Base-by-base conservation (phyloP, 2,113 vertebrate genomes). In the Clupea harengus region DNA sequence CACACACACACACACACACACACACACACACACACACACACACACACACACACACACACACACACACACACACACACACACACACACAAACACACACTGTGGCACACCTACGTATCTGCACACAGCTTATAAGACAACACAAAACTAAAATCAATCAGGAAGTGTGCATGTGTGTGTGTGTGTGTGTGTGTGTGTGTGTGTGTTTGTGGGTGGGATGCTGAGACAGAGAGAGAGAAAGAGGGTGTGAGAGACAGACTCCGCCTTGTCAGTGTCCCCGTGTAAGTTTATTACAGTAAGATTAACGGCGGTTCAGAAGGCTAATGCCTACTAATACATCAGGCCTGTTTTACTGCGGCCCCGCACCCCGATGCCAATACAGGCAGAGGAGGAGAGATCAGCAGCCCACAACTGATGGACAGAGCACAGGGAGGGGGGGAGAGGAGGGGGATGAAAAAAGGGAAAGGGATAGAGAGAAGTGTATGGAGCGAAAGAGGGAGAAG, bases 281-380 rank as follows among this genome's bases (percentile, higher is more conserved):
- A 87, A 92, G 88, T 93, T 93, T 94, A 94, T 94, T 93, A 92
- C 90, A 90, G 88, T 92, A 84, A 91, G 92, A 95, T 94, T 92
- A 93, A 91, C 90, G 91, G 87, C 83, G 84, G 93, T 93, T 94
- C 93, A 93, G 90, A 89, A 92, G 91, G 91, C 90, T 94, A 93
- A 95, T 93, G 92, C 89, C 89, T 86, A 86, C 93, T 92, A 93
- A 94, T 93, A 93, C 92, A 92, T 91, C 82, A 82, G 89, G 82
- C 86, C 90, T 92, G 92, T 89, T 94, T 93, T 92, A 93, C 92
- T 90, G 91, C 88, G 85, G 89, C 90, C 93, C 89, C 84, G 6
- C 60, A 64, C n/a, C 20, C 45, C 54, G 85, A 89, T 92, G 93
- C 94, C 93, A 93, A 95, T 94, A 94, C 89, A 89, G 88, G n/a